Evolutionary conservation across 92 coral and sea anemone species (phyloP).

Genomic region (Siderastrea siderea): DNA sequence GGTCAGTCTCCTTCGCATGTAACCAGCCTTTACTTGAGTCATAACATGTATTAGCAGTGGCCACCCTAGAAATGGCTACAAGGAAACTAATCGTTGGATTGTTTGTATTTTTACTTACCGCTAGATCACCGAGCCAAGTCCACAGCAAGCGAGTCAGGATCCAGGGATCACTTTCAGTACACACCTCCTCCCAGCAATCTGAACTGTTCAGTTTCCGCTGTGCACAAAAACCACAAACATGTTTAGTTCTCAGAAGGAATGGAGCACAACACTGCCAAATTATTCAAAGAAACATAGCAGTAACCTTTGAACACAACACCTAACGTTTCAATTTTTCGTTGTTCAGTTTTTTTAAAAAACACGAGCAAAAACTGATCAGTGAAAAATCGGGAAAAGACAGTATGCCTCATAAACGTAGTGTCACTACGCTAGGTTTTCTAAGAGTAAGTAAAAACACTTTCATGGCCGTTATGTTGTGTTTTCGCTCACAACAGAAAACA

Average conservation of each 20-base stretch:
- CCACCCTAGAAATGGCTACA: too few species aligned
- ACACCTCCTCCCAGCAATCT: slow-evolving; percentile 89
- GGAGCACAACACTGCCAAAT: not conserved
- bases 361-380: too few species aligned
- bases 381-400: too few species aligned
- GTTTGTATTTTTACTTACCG: slow-evolving; percentile 60
- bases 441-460: not conserved
- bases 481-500: too few species aligned
- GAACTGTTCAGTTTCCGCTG: slow-evolving; percentile 89
- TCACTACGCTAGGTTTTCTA: not conserved
- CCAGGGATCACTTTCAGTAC: slow-evolving; percentile 86
- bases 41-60: not conserved
- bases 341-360: too few species aligned
- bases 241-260: not conserved
- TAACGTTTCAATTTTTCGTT: too few species aligned
- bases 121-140: slow-evolving; percentile 86
- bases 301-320: too few species aligned
- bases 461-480: not conserved
- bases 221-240: not conserved
- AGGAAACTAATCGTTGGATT: too few species aligned
- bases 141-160: slow-evolving; percentile 84
- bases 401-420: not conserved
- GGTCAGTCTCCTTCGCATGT: not conserved
- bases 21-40: not conserved
- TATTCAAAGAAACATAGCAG: not conserved